Conservation (phyloP, 2,797 vertebrate genomes). For the Mus minutoides region DNA sequence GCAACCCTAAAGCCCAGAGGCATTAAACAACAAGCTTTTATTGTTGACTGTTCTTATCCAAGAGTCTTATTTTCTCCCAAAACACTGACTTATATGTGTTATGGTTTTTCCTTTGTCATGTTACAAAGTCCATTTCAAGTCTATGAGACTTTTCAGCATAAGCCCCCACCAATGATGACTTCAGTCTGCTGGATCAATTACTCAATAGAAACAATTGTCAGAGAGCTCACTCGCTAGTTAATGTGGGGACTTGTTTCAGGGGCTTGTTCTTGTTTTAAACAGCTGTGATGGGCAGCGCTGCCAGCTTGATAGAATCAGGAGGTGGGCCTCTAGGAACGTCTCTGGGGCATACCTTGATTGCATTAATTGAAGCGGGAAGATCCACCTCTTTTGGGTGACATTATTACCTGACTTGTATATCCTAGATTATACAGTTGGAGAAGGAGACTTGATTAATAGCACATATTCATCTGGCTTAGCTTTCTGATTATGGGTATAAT, state of each 20-base stretch:
- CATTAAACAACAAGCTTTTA: background rate
- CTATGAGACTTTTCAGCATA: background rate
- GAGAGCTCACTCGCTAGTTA: background rate
- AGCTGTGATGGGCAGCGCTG: background rate
- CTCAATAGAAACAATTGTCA: background rate
- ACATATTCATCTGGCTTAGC: background rate
- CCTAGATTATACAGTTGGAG: background rate
- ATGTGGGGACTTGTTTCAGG: background rate
- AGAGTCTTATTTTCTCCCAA: background rate
- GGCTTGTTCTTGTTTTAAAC: conserved; percentile 5
- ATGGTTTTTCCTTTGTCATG: background rate
- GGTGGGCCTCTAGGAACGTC: background rate
- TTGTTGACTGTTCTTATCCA: background rate
- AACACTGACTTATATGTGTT: background rate
- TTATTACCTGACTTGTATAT: background rate
- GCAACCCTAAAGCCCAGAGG: background rate
- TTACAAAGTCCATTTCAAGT: background rate
- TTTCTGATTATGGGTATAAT: background rate
- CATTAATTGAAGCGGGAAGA: background rate
- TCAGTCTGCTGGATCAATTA: background rate
- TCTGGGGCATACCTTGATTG: background rate
- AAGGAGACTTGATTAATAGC: background rate
- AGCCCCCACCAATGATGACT: background rate
- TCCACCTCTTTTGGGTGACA: background rate
- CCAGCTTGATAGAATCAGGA: background rate